Evolutionary conservation across 2,113 vertebrate species (phyloP), one percentile per base, ranked within the genome.

Genomic region (Takifugu flavidus): DNA sequence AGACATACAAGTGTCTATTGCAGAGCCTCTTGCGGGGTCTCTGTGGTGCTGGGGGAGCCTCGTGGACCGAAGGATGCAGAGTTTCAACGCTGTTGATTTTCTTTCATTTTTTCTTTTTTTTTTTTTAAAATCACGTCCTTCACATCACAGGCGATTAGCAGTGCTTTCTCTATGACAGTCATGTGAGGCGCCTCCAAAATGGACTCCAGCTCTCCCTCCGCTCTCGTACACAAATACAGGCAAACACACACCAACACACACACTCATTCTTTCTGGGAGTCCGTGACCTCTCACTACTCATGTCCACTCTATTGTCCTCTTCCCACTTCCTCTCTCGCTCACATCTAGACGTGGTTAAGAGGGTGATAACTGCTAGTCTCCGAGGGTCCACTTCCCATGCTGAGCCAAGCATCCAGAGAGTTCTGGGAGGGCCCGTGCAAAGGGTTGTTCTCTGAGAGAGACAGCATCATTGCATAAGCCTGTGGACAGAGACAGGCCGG

Each of bases 391-490:
- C 96, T 94, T 34, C 95, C 88, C 90, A 98, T 93, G 93, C 94
- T 94, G 93, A 99, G 85, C 97, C 97, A 99, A 84, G 96, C 93
- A 15, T 96, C 95, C 94, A 99, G 93, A 54, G 96, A 95, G 86
- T 91, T 95, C 93, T 96, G 97, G 88, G 97, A 93, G 82, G 96
- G 89, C 77, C 91, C 43, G 86, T 95, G 97, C 88, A 98, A 94
- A 88, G 95, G 90, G 83, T 94, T 81, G 69, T 96, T 98, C 92
- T 99, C 95, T 2, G 97, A 96, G 54, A 98, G 93, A 79, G 97
- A 98, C 88, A 99, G 92, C 97, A 99, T 99, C 97, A 99, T 98
- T 95, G 97, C 95, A 92, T 98, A 99, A 85, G 97, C 96, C 97
- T 99, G 90, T 5, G 4, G 69, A 54, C 44, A 70, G 58, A 47